phyloP scores from a whole-genome alignment of 2,113 vertebrate genomes.

The Donacobius atricapilla region DNA sequence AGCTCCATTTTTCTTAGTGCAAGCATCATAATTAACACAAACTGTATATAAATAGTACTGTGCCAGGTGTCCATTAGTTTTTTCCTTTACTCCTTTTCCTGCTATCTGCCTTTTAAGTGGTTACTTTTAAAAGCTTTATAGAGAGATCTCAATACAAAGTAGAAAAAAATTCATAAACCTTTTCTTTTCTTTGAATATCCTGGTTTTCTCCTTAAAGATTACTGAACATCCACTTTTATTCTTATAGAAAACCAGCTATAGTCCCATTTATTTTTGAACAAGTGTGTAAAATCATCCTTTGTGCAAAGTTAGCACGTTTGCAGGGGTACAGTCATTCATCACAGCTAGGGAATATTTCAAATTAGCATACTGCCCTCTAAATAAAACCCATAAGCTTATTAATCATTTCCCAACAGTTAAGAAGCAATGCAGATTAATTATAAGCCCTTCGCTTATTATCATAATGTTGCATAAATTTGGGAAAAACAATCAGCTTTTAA shows the following conservation, averaged over 20 bases:
- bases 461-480: conserved; percentile 45
- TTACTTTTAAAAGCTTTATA: background rate
- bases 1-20: background rate
- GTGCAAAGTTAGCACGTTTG: conserved; percentile 5
- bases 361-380: conserved; percentile 35
- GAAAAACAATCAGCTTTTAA: conserved; percentile 32
- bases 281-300: conserved; percentile 8
- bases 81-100: background rate
- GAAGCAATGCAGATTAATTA: conserved; percentile 60
- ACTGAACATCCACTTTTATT: background rate
- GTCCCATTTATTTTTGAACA: background rate
- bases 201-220: background rate
- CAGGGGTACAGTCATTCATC: background rate
- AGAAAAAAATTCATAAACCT: background rate
- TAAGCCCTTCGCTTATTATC: conserved; percentile 29
- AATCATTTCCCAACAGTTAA: conserved; percentile 55
- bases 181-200: background rate
- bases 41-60: background rate
- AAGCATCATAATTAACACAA: background rate
- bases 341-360: background rate
- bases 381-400: conserved; percentile 25
- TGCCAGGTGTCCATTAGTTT: background rate
- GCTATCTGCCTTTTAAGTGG: background rate
- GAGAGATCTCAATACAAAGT: background rate
- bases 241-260: background rate